Base-by-base conservation (phyloP, 2,888 invertebrate genomes). In the Cataglyphis rosenhaueri region DNA sequence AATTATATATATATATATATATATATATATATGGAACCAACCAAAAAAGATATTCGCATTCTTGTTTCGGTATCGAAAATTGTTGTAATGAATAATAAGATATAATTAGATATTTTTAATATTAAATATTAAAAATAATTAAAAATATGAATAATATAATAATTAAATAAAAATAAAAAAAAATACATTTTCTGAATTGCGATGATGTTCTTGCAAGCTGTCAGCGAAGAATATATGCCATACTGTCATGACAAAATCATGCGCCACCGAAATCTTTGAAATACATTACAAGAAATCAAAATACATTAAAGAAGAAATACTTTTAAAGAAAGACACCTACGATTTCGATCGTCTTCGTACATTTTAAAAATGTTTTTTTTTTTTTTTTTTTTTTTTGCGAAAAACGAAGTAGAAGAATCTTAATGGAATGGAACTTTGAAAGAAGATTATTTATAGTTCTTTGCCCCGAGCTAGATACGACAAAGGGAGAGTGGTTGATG, bases 401-500 rank as follows among this genome's bases (percentile, higher is more conserved):
- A 32, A 55, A 25, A 5, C 9, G 10, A 59, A 79, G 18, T n/a
- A 18, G 29, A 35, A 32, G 29, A 21, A 44, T 18, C 41, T 10
- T 35, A 18, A 44, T 32, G 59, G 25, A 70, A 59, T 38, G 2
- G 18, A 44, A 70, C 48, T 76, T 66, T 10, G 29, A 57, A 32
- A n/a, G 25, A 78, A 70, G 44, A 29, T 79, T 79, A 82, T 79
- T 82, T 61, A 82, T 81, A 82, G 81, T 68, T 48, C 41, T 41
- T 38, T 32, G 38, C 59, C 79, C 4, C 61, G 81, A 48, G 32
- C 52, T 61, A 35, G 48, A 62, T 62, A 73, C 82, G 68, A 84
- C 75, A 84, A 84, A 82, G 62, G 81, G 68, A 65, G 57, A 78
- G 21, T 83, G 59, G 74, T 79, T 61, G 79, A 57, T 41, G 79